Evolutionary conservation across 2,113 vertebrate species (phyloP).

Genomic region (Nothocercus julius): DNA sequence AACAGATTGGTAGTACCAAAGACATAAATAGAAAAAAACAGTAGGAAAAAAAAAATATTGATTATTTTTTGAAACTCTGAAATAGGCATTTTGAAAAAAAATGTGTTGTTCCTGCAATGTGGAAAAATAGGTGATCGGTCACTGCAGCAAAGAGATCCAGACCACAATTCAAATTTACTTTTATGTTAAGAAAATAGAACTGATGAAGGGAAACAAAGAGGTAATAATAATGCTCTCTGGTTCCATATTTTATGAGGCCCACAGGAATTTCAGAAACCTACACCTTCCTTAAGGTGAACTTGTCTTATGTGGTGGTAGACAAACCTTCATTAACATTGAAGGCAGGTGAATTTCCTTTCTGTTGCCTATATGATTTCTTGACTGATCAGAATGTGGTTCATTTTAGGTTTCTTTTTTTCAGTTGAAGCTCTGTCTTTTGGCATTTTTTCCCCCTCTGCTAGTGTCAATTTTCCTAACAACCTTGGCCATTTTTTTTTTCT

Average conservation of each 20-base stretch:
- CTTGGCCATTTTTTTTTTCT: neutral
- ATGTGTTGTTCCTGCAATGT: neutral
- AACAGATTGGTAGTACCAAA: neutral
- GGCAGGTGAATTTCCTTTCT: neutral
- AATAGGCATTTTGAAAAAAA: neutral
- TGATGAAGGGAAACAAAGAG: neutral
- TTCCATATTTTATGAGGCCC: neutral
- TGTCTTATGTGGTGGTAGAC: neutral
- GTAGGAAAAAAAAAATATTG: no score
- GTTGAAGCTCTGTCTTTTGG: neutral
- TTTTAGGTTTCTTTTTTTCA: neutral
- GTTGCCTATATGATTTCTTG: neutral
- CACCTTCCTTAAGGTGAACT: fast-evolving
- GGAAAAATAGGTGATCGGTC: neutral
- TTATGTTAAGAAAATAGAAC: neutral
- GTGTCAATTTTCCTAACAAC: neutral
- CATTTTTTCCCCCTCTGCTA: neutral
- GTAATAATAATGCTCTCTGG: neutral
- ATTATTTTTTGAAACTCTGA: neutral
- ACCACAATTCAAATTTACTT: neutral
- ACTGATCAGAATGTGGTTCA: neutral
- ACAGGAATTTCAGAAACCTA: neutral
- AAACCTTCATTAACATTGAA: neutral
- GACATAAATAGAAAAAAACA: neutral
- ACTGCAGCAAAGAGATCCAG: neutral